A percentile compares a stretch with the other conserved stretches of the same genome.
phyloP scores from a whole-genome alignment of 1,140 invertebrate genomes.

The Propsilocerus akamusi region DNA sequence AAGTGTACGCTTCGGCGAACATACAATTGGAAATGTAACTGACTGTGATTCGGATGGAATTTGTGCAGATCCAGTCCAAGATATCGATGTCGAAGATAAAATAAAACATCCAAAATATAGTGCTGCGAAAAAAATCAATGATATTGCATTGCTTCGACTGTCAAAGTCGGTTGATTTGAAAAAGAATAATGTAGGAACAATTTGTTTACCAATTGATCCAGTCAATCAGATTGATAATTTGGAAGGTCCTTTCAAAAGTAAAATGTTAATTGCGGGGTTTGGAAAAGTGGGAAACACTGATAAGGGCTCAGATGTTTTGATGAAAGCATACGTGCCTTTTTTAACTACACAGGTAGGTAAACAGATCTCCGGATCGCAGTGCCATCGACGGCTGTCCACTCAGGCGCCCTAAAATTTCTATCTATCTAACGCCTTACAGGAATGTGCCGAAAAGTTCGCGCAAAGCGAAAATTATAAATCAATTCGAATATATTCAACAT shows the following conservation, averaged over 20 bases:
- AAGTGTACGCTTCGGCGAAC: constrained; percentile 38
- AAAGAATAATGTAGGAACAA: constrained; percentile 33
- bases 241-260: no score
- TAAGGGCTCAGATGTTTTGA: constrained; percentile 14
- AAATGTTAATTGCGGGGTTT: constrained; percentile 45
- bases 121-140: constrained; percentile 31
- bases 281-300: constrained; percentile 25
- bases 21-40: constrained; percentile 28
- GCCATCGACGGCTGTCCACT: no score
- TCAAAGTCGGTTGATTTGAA: constrained; percentile 11
- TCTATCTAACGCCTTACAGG: constrained; percentile 8
- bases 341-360: constrained; percentile 9
- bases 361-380: constrained; percentile 9
- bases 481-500: constrained; percentile 7
- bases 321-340: constrained; percentile 14
- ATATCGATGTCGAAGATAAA: constrained; percentile 31
- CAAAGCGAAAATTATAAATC: no score
- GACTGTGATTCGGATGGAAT: constrained; percentile 28
- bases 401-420: no score
- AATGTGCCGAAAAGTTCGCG: no score
- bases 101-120: constrained; percentile 39
- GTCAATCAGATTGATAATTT: constrained; percentile 19
- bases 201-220: constrained; percentile 49
- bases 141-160: constrained; percentile 44
- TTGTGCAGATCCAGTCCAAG: constrained; percentile 29